Percentiles rank a stretch among this genome's conserved stretches.
phyloP scores from a whole-genome alignment of 2,797 vertebrate genomes.

The Spea hammondii region DNA sequence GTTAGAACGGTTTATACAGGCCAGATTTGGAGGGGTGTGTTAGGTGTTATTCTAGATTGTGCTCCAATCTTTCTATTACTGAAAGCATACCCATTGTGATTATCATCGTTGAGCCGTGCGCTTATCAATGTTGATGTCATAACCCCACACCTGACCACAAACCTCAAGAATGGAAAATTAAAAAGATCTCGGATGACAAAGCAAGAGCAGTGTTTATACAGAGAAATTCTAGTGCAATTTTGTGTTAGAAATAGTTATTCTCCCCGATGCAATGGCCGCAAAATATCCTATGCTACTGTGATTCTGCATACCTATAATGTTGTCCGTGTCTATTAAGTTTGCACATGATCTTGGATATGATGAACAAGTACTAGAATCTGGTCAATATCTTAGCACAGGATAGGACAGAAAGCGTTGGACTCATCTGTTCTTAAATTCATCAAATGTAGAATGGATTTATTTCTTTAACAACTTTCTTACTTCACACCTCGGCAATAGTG shows the following conservation, averaged over 20 bases:
- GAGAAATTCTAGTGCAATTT: neutral
- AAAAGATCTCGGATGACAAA: neutral
- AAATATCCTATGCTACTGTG: too few species aligned
- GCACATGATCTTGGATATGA: neutral
- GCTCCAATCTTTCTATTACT: conserved; percentile 20
- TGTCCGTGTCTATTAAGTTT: neutral
- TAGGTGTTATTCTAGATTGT: conserved; percentile 5
- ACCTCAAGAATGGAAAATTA: neutral
- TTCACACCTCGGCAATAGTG: too few species aligned
- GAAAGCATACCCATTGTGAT: neutral
- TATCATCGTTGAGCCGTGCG: conserved; percentile 58
- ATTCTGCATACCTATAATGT: too few species aligned
- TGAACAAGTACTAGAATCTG: too few species aligned
- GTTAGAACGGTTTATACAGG: conserved; percentile 48
- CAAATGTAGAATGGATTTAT: too few species aligned
- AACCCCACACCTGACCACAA: conserved; percentile 34
- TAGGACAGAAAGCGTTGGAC: too few species aligned
- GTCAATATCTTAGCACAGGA: too few species aligned
- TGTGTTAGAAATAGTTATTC: neutral
- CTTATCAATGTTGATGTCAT: conserved; percentile 60
- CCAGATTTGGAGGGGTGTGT: conserved; percentile 48
- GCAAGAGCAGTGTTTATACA: neutral
- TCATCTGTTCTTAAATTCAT: too few species aligned
- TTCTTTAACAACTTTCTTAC: too few species aligned
- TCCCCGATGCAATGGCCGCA: neutral